Conservation (phyloP, 2,888 invertebrate genomes). For the Phalera bucephala region DNA sequence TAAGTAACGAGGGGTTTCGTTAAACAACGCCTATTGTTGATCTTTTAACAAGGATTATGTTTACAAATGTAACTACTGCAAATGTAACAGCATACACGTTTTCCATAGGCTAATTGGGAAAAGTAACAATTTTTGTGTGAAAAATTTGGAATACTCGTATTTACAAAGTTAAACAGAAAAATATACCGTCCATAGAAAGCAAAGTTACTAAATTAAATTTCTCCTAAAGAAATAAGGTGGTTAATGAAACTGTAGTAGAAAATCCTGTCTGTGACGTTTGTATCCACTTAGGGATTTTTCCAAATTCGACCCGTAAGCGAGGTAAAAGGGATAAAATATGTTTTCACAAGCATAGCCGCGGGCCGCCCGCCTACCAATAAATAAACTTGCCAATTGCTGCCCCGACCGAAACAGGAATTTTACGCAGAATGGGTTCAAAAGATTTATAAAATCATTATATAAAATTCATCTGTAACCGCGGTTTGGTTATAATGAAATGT, state of each 20-base stretch:
- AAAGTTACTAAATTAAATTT: not conserved
- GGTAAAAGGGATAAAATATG: conserved; percentile 34
- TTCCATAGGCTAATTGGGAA: too few species aligned
- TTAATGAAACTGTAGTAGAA: conserved; percentile 15
- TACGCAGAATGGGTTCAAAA: conserved; percentile 18
- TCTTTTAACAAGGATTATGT: too few species aligned
- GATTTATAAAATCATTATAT: conserved; percentile 24
- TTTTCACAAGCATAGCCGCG: conserved; percentile 31
- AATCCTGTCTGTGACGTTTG: conserved; percentile 20
- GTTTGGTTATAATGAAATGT: not conserved
- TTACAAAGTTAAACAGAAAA: too few species aligned
- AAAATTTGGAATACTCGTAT: too few species aligned
- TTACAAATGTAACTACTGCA: too few species aligned
- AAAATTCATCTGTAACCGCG: conserved; percentile 3
- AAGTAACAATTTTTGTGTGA: too few species aligned
- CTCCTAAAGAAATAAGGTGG: conserved; percentile 12
- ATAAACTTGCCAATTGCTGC: conserved; percentile 34
- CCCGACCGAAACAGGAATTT: conserved; percentile 27
- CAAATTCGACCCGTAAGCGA: conserved; percentile 27
- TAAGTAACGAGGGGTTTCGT: too few species aligned
- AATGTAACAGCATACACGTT: too few species aligned
- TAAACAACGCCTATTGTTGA: too few species aligned
- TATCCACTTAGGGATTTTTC: conserved; percentile 31
- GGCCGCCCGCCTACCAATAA: conserved; percentile 28
- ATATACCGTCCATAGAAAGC: too few species aligned